Percentiles rank a stretch among this genome's conserved stretches.
phyloP scores from a whole-genome alignment of 2,797 vertebrate genomes.

The Sparidentex hasta region DNA sequence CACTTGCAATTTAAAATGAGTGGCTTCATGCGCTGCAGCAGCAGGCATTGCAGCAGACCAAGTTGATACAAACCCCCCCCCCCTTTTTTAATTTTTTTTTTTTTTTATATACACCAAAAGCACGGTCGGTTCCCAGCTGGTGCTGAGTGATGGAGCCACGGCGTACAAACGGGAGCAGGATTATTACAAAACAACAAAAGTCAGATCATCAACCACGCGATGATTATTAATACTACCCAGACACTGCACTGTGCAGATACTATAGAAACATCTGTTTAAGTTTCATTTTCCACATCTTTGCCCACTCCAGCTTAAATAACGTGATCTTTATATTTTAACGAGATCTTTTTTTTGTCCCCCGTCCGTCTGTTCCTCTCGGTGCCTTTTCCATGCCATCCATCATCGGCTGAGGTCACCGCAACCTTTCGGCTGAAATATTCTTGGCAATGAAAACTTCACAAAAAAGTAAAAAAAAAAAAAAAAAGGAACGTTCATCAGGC shows the following conservation, averaged over 20 bases:
- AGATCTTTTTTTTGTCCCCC: constrained; percentile 34
- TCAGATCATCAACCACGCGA: background rate
- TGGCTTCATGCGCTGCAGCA: constrained; percentile 47
- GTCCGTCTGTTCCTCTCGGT: constrained; percentile 39
- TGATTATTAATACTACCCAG: background rate
- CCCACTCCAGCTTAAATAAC: background rate
- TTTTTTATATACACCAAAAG: background rate
- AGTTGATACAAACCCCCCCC: background rate
- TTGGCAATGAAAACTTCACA: constrained; percentile 39
- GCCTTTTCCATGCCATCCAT: constrained; percentile 69
- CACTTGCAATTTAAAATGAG: constrained; percentile 52
- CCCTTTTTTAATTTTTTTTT: too few species aligned
- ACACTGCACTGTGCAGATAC: background rate
- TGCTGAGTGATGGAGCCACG: background rate
- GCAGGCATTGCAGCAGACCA: background rate
- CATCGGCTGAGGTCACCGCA: constrained; percentile 60
- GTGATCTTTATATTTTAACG: background rate
- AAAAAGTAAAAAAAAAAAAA: constrained; percentile 22
- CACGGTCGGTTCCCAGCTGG: background rate
- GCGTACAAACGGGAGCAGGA: background rate
- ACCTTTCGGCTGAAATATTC: constrained; percentile 65
- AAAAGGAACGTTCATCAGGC: constrained; percentile 63
- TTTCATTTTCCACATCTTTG: constrained; percentile 18
- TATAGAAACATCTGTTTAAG: constrained; percentile 12
- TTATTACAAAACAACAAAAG: background rate